These are phyloP conservation scores for Metopolophium dirhodum DNA, from an alignment of 1,140 invertebrate genomes.

Conservation along the genomic window DNA sequence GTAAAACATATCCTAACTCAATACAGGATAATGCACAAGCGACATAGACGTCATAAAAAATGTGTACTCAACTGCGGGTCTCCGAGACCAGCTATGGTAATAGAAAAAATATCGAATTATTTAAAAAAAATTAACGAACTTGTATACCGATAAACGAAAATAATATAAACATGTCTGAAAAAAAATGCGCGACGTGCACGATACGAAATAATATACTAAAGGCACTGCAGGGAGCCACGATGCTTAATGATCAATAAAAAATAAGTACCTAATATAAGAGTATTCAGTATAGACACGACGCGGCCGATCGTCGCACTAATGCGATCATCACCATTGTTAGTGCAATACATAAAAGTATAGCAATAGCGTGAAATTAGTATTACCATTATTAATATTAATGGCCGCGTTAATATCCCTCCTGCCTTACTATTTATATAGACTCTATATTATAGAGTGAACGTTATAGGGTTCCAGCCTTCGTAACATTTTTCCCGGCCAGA, in stretches of 20 bases:
- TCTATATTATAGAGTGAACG: neutral
- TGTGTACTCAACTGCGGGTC: neutral
- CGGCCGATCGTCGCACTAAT: neutral
- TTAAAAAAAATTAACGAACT: neutral
- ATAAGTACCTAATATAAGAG: neutral
- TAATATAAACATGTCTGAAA: neutral
- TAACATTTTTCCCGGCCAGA: neutral
- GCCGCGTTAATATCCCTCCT: no score
- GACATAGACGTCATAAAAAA: neutral
- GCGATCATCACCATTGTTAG: neutral
- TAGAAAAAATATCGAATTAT: neutral
- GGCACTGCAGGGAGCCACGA: no score
- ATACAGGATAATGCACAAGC: neutral
- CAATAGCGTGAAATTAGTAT: neutral
- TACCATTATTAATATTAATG: neutral
- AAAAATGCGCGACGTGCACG: neutral
- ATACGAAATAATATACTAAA: neutral
- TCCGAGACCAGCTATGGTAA: neutral
- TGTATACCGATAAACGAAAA: neutral
- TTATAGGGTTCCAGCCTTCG: neutral
- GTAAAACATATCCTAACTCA: neutral
- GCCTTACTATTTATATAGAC: neutral
- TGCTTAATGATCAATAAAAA: neutral
- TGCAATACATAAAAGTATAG: neutral
- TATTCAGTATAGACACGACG: neutral